Evolutionary conservation across 2,888 invertebrate genomes (phyloP).

Genomic region (Lobophora halterata): DNA sequence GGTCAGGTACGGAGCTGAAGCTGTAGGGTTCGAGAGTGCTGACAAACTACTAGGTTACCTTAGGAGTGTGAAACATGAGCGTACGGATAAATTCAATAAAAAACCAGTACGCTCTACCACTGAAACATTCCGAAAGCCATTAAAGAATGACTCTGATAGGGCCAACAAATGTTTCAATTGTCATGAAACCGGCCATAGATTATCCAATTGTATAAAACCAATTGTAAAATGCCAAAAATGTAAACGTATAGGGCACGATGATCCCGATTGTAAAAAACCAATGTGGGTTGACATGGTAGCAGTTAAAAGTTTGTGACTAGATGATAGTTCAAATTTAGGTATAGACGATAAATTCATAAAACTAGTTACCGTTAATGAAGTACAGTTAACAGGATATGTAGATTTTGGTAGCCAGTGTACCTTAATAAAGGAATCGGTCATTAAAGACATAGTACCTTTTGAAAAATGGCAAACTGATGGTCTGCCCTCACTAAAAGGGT

Average conservation of each 20-base stretch:
- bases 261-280: not conserved
- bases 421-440: not conserved
- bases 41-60: constrained; percentile 4
- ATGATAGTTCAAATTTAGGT: not conserved
- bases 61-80: not conserved
- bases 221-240: constrained; percentile 13
- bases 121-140: not conserved
- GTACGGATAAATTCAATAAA: not conserved
- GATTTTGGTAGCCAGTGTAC: not conserved
- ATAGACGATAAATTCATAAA: not conserved
- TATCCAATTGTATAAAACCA: constrained; percentile 10
- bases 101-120: not conserved
- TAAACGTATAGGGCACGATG: not conserved
- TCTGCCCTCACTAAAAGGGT: not conserved
- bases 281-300: not conserved
- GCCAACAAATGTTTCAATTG: not conserved
- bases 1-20: constrained; percentile 10
- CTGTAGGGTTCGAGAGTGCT: constrained; percentile 8
- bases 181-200: constrained; percentile 4
- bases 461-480: not conserved
- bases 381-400: not conserved
- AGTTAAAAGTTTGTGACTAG: not conserved
- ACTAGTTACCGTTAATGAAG: not conserved
- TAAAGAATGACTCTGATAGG: not conserved
- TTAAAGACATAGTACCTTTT: not conserved